Evolutionary conservation across 2,888 invertebrate species (phyloP).

Genomic region (Gymnosoma rotundatum): DNA sequence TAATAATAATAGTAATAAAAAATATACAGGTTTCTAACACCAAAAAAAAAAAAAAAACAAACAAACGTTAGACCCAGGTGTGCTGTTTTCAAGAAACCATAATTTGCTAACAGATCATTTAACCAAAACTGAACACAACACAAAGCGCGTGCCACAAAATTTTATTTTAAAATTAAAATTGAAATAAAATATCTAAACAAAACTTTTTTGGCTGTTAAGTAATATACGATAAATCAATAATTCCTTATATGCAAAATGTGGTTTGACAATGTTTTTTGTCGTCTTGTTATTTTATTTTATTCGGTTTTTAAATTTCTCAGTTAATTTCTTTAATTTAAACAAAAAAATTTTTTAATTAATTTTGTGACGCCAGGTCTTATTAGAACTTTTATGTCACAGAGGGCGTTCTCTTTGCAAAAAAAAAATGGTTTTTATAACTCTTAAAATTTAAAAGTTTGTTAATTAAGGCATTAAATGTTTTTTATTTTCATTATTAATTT

Average conservation of each 20-base stretch:
- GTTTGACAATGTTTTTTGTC: conserved; percentile 14
- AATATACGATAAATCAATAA: conserved; percentile 58
- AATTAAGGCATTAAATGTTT: too few species aligned
- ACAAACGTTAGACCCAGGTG: conserved; percentile 61
- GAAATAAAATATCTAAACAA: conserved; percentile 17
- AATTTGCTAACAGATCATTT: conserved; percentile 65
- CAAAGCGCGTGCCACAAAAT: conserved; percentile 62
- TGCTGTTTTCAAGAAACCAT: conserved; percentile 56
- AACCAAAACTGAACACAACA: conserved; percentile 37
- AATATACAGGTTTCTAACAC: not conserved
- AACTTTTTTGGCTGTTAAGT: conserved; percentile 12
- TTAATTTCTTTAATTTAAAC: conserved; percentile 42
- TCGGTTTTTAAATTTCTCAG: conserved; percentile 41
- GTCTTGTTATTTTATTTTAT: not conserved
- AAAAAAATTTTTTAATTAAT: conserved; percentile 19
- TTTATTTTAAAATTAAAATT: conserved; percentile 37
- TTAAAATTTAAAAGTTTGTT: too few species aligned
- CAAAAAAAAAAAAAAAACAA: not conserved
- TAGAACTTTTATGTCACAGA: not conserved
- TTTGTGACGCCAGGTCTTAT: not conserved
- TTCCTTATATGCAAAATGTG: conserved; percentile 46
- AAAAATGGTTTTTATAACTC: not conserved
- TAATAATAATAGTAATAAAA: conserved; percentile 1
- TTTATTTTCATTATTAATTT: too few species aligned
- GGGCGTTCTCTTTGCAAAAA: not conserved